Base-by-base conservation (phyloP, 2,113 vertebrate species). In the Orthonyx spaldingii region DNA sequence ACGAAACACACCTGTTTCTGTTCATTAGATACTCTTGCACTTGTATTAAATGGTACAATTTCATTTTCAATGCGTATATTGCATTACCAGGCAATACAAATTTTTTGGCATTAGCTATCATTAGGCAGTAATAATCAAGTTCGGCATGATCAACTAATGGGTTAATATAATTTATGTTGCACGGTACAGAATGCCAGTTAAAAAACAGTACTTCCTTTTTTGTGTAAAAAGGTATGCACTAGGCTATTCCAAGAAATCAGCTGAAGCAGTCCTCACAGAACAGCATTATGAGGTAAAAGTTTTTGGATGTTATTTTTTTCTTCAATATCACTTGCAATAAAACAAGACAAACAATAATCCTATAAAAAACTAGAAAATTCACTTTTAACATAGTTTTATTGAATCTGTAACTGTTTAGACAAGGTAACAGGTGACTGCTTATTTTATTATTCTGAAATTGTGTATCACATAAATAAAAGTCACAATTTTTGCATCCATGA, bases 101-200 rank as follows among this genome's bases (percentile, higher is more conserved):
- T 85, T 85, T 95, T 61, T 86, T 90, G 39, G n/a, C 65, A 93
- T 93, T 91, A 92, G 50, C 55, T 2, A 7, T 72, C 50, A 86
- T 94, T 79, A 91, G 64, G 41, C 37, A 89, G 39, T 32, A 91
- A 87, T 79, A 97, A 7, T 64, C 57, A 87, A 71, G 66, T 47
- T 87, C 33, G 28, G 7, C 32, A 92, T 80, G 56, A 90, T 30
- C 50, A 88, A 8, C 59, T 72, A 68, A 77, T 37, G 93, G 49
- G 55, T 90, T 94, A 94, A 90, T 80, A 44, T 49, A 90, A 93
- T 93, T 94, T 66, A 86, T 69, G 59, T 20, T 83, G 79, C 71
- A 84, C 27, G 66, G 13, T 42, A 46, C 79, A 88, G 50, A 90
- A 83, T 0, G 0, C 30, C 46, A 53, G 49, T 60, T 93, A 83